These are phyloP conservation scores for Schizothorax lantsangensis DNA, from an alignment of 2,797 vertebrate species.

Conservation along the genomic window DNA sequence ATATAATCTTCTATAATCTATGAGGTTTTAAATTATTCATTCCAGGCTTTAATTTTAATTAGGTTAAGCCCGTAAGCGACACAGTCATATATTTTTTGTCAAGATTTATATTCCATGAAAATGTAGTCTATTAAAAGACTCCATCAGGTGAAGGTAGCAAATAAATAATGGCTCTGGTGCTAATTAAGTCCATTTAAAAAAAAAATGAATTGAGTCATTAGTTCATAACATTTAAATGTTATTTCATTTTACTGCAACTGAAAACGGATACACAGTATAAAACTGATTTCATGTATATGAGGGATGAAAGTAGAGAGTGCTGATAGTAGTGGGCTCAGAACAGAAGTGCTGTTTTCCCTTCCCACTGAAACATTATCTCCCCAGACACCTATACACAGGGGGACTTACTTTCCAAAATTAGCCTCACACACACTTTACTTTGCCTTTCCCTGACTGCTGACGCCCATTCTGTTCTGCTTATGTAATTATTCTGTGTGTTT, in stretches of 20 bases:
- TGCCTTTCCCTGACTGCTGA: neutral
- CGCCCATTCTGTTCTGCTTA: neutral
- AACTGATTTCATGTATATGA: neutral
- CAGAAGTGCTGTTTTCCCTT: constrained; percentile 12
- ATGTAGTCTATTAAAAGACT: neutral
- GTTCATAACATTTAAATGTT: neutral
- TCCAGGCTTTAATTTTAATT: constrained; percentile 4
- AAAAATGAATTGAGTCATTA: neutral
- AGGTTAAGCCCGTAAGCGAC: neutral
- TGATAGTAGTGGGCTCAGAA: constrained; percentile 2
- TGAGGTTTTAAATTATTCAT: constrained; percentile 34
- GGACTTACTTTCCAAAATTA: constrained; percentile 3
- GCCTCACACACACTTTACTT: constrained; percentile 19
- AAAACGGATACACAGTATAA: neutral
- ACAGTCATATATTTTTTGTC: constrained; percentile 28
- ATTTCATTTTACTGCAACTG: neutral
- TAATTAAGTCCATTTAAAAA: neutral
- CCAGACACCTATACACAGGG: neutral
- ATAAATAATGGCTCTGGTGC: neutral
- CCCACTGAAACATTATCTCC: constrained; percentile 15
- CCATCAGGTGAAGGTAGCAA: constrained; percentile 17
- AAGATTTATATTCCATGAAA: neutral
- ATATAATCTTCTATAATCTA: constrained; percentile 37
- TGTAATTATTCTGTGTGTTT: neutral
- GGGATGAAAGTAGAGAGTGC: constrained; percentile 9